Evolutionary conservation across 1,140 invertebrate genomes (phyloP).

Genomic region (Calycopis cecrops): DNA sequence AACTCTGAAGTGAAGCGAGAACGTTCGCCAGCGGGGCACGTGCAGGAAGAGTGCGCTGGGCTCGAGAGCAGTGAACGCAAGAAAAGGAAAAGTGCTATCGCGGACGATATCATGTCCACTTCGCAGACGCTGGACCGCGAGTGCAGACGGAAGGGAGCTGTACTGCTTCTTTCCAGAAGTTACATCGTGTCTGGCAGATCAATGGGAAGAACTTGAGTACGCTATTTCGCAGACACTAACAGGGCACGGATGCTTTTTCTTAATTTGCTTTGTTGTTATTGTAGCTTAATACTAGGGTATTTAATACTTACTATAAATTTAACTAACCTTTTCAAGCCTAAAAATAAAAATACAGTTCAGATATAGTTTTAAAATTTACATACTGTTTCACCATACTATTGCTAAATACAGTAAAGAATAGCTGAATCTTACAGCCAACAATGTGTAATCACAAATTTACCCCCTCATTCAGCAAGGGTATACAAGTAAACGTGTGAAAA

Average conservation of each 20-base stretch:
- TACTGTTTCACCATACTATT: conserved; percentile 46
- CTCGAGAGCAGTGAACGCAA: neutral
- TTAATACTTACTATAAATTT: no score
- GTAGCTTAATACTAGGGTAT: no score
- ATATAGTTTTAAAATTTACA: neutral
- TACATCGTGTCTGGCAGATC: neutral
- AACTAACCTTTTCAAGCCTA: no score
- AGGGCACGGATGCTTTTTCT: no score
- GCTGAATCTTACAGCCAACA: conserved; percentile 83
- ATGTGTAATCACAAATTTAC: conserved; percentile 82
- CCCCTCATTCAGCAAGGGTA: conserved; percentile 82
- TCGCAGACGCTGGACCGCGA: neutral
- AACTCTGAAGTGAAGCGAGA: no score
- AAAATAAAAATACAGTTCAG: no score
- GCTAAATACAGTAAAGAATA: conserved; percentile 78
- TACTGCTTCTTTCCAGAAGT: conserved; percentile 2
- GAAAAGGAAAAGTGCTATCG: neutral
- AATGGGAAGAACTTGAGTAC: neutral
- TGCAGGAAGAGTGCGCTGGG: neutral
- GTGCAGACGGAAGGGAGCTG: neutral
- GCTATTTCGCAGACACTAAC: no score
- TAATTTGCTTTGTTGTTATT: no score
- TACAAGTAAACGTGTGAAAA: conserved; percentile 81
- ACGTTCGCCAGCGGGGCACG: neutral
- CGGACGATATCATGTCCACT: neutral